Evolutionary conservation across 2,113 vertebrate genomes (phyloP), one percentile per base, ranked within the genome.

Genomic region (Osmerus mordax): DNA sequence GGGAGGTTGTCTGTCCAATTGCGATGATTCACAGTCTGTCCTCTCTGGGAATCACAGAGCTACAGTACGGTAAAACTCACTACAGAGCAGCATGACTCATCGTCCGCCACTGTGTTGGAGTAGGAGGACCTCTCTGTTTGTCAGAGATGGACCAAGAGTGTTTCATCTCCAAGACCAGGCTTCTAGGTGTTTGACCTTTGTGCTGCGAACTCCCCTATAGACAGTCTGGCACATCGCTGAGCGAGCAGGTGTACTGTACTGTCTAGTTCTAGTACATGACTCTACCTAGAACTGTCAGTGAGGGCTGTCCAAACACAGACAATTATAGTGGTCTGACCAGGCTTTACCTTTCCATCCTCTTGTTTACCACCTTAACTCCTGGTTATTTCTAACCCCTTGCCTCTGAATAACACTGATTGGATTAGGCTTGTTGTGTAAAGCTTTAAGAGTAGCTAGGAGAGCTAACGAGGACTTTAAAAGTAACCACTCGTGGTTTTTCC

Each of bases 321-420:
- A 63, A 58, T 77, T 56, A 60, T 67, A 75, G 67, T 62, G 41
- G 64, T 65, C 76, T 71, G 72, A 78, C 75, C 54, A 54, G 78
- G 79, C 64, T 87, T 87, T 84, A 81, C 64, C 28, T 9, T 85
- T 80, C 62, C 77, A 70, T 73, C 65, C 32, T 36, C 32, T 36
- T 36, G 32, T 36, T 36, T 36, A 7, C 7, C 32, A 7, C 32
- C 5, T 36, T 79, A 70, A 76, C 71, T 73, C 81, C 72, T 53
- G 73, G 78, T 71, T 89, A 86, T 90, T 89, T 89, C 71, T 86
- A 64, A 72, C 59, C 75, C 76, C 85, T 78, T 71, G 67, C 63
- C 83, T 80, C 85, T 77, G 86, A 89, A 88, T 87, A 89, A 78
- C 81, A 70, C 75, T 86, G 85, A 91, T 85, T 70, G 86, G 91